Evolutionary conservation across 2,888 invertebrate species (phyloP), one percentile per base, ranked within the genome.

Genomic region (Ectropis crepuscularia): DNA sequence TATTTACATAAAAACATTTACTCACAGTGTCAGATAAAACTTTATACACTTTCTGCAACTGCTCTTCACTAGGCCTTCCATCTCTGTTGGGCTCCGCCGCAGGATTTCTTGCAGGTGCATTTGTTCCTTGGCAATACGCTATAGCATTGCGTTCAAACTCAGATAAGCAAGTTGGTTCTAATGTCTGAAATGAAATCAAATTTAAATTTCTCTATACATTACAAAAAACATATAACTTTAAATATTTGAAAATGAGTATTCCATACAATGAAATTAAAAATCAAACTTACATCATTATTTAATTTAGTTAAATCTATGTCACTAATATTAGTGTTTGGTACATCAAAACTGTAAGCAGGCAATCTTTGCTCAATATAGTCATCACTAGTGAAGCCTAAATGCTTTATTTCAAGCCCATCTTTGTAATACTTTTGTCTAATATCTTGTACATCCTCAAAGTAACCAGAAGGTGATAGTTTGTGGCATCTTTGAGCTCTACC

Each of bases 81-180:
- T 86, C 85, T 5, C 65, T 74, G 45, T 69, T 76, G 0, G 73
- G 60, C 7, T 78, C 79, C 0, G 75, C 51, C 0, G 75, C 53
- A 0, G 77, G 68, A 4, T 67, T 69, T 0, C 76, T 70, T 6
- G 78, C 61, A 6, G 81, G 71, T 6, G 67, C 63, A 6, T 76
- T 64, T 0, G 83, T 74, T 0, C 81, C 82, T 12, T 78, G 79
- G 67, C 92, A 92, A 68, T 79, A 83, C 2, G 86, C 83, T 11
- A 92, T 78, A 0, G 92, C 92, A 73, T 87, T 78, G 16, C 86
- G 81, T 67, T 93, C 92, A 73, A 88, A 92, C 2, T 89, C 87
- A 0, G 92, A 93, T 42, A 93, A 76, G 68, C 89, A 91, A 8
- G 86, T 88, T n/a, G 89, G 89, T 73, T 88, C 87, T 69, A 91